Evolutionary conservation across 2,113 vertebrate genomes (phyloP).

Genomic region (Osmerus eperlanus): DNA sequence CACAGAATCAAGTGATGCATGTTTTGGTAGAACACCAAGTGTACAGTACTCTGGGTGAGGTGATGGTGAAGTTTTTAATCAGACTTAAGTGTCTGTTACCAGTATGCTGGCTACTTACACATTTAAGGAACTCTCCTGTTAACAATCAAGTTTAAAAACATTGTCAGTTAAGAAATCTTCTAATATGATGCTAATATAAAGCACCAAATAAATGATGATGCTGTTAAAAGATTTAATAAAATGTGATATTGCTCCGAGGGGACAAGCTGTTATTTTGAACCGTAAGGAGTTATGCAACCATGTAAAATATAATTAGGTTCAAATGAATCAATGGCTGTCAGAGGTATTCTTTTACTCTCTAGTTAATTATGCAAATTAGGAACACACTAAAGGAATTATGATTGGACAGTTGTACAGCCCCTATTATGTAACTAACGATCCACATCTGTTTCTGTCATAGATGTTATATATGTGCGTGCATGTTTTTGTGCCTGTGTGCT

Average conservation of each 20-base stretch:
- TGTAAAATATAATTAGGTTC: constrained; percentile 6
- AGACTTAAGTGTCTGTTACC: too few species aligned
- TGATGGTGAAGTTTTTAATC: too few species aligned
- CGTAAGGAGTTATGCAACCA: not conserved
- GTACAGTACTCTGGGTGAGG: too few species aligned
- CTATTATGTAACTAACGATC: too few species aligned
- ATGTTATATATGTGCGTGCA: not conserved
- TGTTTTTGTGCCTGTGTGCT: not conserved
- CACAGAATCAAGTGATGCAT: too few species aligned
- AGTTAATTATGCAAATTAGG: constrained; percentile 8
- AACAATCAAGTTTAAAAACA: too few species aligned
- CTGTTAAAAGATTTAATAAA: not conserved
- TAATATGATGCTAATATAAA: not conserved
- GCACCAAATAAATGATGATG: not conserved
- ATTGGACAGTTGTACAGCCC: not conserved
- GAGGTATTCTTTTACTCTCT: constrained; percentile 5
- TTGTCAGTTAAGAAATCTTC: too few species aligned
- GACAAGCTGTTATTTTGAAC: not conserved
- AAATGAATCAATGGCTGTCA: not conserved
- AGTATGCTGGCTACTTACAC: too few species aligned
- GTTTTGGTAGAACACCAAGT: too few species aligned
- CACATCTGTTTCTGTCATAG: too few species aligned
- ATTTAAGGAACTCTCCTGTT: too few species aligned
- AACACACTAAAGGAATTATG: constrained; percentile 6
- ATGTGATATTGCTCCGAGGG: not conserved